A percentile compares a stretch with the other conserved stretches of the same genome.
Conservation (phyloP, 2,113 vertebrate genomes). For the Hydropotes inermis region DNA sequence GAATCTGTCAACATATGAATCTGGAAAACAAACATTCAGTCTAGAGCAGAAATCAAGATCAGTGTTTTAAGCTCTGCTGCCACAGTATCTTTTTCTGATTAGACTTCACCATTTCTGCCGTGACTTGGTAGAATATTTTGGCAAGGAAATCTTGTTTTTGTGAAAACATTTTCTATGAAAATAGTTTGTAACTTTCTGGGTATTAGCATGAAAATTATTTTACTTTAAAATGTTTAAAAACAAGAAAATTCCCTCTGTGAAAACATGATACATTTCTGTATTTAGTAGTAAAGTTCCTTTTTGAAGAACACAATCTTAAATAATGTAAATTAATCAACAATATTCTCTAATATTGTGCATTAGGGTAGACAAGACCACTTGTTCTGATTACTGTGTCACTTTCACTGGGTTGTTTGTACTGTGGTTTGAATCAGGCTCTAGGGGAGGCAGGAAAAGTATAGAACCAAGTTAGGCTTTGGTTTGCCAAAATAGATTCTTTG, state of each 20-base stretch:
- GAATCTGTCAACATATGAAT: background rate
- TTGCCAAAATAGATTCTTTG: background rate
- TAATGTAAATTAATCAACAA: background rate
- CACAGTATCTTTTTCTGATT: background rate
- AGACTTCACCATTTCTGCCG: background rate
- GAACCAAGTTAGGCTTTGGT: background rate
- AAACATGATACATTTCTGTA: background rate
- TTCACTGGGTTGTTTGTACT: background rate
- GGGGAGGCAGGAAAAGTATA: background rate
- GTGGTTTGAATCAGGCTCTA: background rate
- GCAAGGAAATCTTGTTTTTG: background rate
- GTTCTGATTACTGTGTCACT: background rate
- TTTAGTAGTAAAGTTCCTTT: background rate
- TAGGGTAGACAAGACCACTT: background rate
- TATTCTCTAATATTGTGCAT: background rate
- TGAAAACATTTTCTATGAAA: background rate
- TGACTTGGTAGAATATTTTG: background rate
- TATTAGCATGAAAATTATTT: background rate
- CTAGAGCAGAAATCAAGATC: background rate
- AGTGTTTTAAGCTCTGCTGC: background rate
- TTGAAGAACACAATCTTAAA: background rate
- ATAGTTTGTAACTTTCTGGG: background rate
- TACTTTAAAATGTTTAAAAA: constrained; percentile 3
- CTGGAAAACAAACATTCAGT: background rate
- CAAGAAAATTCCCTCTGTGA: background rate